Percentiles rank a stretch among this genome's conserved stretches.
Conservation (phyloP, 1,140 invertebrate genomes). For the Trinorchestia longiramus region DNA sequence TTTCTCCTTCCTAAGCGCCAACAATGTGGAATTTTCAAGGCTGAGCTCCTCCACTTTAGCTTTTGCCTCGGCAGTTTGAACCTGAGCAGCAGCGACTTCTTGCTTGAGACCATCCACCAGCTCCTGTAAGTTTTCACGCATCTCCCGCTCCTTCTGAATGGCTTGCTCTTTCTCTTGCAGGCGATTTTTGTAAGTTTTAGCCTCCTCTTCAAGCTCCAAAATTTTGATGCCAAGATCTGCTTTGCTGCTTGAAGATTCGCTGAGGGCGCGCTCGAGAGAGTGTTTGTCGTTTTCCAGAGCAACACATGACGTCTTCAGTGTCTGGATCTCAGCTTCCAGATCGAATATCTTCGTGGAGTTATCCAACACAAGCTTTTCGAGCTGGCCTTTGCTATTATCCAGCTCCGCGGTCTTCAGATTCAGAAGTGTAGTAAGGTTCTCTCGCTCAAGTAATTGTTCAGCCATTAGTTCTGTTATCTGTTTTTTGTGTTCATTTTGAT, state of each 20-base stretch:
- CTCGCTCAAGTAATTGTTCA: background rate
- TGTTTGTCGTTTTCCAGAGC: background rate
- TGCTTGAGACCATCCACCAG: background rate
- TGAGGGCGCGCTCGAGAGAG: constrained; percentile 3
- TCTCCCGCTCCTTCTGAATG: background rate
- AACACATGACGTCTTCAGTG: background rate
- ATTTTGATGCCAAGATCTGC: constrained; percentile 16
- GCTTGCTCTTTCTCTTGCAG: constrained; percentile 10
- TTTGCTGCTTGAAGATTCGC: background rate
- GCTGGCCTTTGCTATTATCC: background rate
- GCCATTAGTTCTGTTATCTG: background rate
- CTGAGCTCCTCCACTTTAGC: background rate
- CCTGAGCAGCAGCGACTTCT: background rate
- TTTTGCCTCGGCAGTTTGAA: background rate
- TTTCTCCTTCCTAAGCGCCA: background rate
- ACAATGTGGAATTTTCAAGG: background rate
- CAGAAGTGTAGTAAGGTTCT: background rate
- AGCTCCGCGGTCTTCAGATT: background rate
- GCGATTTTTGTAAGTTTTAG: constrained; percentile 1
- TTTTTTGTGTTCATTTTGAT: background rate
- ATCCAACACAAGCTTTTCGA: background rate
- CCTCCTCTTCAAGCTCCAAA: constrained; percentile 7
- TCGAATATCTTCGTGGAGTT: constrained; percentile 14
- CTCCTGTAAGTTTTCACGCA: background rate
- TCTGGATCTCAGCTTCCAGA: background rate